Evolutionary conservation across 2,888 invertebrate species (phyloP).

Genomic region (Mythimna vitellina): DNA sequence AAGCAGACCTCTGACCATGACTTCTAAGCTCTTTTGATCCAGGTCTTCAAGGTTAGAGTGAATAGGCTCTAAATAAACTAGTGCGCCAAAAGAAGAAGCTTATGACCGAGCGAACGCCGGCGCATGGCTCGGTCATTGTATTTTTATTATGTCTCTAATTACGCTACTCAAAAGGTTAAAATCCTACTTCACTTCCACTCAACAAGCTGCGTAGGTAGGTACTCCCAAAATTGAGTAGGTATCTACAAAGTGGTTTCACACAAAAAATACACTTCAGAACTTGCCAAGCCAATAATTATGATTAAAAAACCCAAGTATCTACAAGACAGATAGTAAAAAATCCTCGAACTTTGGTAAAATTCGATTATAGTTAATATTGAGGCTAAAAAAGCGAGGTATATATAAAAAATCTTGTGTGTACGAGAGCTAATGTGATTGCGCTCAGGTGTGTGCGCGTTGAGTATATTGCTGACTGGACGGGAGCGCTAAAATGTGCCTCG

Average conservation of each 20-base stretch:
- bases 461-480: slow-evolving; percentile 79
- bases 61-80: no score
- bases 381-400: slow-evolving; percentile 23
- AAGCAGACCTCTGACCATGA: no score
- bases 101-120: no score
- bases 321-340: slow-evolving; percentile 22
- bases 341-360: slow-evolving; percentile 26
- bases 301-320: slow-evolving; percentile 33
- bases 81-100: no score
- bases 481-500: slow-evolving; percentile 74
- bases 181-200: background rate
- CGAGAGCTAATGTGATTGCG: slow-evolving; percentile 83
- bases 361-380: slow-evolving; percentile 35
- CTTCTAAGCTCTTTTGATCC: no score
- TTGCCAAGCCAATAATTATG: slow-evolving; percentile 23
- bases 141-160: no score
- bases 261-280: background rate
- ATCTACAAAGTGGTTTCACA: background rate
- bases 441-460: slow-evolving; percentile 82
- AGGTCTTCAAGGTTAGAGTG: no score
- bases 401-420: slow-evolving; percentile 65
- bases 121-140: no score
- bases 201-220: background rate
- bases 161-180: no score
- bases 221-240: no score